Base-by-base conservation (phyloP, 1,140 invertebrate species). In the Panulirus ornatus region DNA sequence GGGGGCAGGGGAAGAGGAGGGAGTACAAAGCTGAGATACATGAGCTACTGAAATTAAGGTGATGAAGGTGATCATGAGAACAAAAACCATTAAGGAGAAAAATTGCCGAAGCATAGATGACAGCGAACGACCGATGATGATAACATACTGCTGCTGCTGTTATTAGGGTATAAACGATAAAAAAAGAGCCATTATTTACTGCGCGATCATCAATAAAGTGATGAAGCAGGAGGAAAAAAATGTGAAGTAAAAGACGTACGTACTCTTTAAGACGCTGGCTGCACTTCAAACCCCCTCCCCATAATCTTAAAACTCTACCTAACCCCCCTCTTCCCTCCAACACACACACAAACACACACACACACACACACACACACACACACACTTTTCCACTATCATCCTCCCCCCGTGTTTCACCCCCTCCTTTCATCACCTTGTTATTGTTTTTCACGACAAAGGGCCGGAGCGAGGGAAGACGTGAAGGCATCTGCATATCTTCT, bases 391-490 rank as follows among this genome's bases (percentile, higher is more conserved):
- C 19, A 66, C 14, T 38, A 16, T 66, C 54, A 58, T 27, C 36
- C 1, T 30, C 40, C 44, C 58, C 34, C 36, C 22, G 22, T 30
- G 2, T 16, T 54, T 42, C 30, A 27, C n/a, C 38, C 71, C 51
- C 40, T 38, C 51, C 75, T 63, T 58, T 76, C 85, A 66, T 81
- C 85, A 79, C 73, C 54, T 58, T 82, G 85, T 87, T 87, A 87
- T 87, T 87, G 85, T 87, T 87, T 78, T 79, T 87, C 73, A 27
- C 73, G 51, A 79, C 75, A 76, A 86, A 34, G 71, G 73, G 34
- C 51, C 22, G 85, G 54, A 54, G 34, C 71, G 71, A 47, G 73
- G 75, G 51, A 78, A 40, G 44, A 85, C 85, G 85, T 87, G 85
- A 79, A 87, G 85, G 85, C 36, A 87, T 87, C 73, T 79, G 73